Evolutionary conservation across 2,888 invertebrate species (phyloP).

Genomic region (Amblyjoppa proteus): DNA sequence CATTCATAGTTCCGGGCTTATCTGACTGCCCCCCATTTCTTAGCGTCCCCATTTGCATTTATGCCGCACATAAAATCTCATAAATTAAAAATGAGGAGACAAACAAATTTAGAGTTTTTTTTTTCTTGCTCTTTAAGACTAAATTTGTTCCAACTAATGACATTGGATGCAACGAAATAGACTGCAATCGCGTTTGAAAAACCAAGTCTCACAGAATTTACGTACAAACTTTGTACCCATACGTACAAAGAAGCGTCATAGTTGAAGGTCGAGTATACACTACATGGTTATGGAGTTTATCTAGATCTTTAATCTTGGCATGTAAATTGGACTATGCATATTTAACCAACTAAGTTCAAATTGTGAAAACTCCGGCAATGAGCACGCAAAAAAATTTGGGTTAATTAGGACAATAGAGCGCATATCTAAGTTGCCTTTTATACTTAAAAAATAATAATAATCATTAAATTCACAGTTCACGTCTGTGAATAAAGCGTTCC

Average conservation of each 20-base stretch:
- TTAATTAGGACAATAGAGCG: neutral
- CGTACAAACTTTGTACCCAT: neutral
- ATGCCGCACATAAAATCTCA: no score
- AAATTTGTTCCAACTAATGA: no score
- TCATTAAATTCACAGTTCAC: neutral
- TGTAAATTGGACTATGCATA: neutral
- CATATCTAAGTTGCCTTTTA: conserved; percentile 1
- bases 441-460: neutral
- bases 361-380: neutral
- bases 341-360: neutral
- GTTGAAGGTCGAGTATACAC: neutral
- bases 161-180: no score
- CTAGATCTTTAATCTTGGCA: neutral
- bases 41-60: no score
- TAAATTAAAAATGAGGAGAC: no score
- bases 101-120: no score
- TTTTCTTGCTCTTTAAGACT: no score
- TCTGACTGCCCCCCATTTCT: no score
- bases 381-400: neutral
- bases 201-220: neutral
- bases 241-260: neutral
- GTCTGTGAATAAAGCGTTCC: neutral
- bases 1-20: no score
- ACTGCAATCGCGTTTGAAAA: no score
- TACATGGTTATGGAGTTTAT: neutral